These are phyloP conservation scores for Nyctalus aviator DNA, from an alignment of 2,797 vertebrate species.

Conservation along the genomic window DNA sequence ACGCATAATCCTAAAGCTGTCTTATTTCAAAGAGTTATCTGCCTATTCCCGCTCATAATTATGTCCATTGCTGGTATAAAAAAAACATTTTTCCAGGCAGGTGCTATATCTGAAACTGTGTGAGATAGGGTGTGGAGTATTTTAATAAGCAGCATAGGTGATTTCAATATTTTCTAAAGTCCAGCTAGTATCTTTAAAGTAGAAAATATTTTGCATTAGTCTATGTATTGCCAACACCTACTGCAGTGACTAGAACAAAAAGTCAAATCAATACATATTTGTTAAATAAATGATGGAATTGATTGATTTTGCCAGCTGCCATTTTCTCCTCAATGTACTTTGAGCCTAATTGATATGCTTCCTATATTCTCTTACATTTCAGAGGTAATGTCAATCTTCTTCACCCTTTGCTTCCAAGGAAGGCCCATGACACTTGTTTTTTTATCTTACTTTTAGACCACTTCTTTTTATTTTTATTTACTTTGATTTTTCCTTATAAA, in stretches of 20 bases:
- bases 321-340: background rate
- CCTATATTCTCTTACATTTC: background rate
- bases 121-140: background rate
- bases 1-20: background rate
- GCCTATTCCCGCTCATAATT: background rate
- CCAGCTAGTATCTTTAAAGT: background rate
- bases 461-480: background rate
- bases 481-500: background rate
- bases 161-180: background rate
- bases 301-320: background rate
- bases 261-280: background rate
- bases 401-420: background rate
- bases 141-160: background rate
- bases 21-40: background rate
- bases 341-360: background rate
- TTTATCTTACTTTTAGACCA: background rate
- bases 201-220: background rate
- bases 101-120: background rate
- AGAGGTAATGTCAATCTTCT: background rate
- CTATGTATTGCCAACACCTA: background rate
- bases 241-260: background rate
- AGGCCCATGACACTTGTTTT: background rate
- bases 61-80: background rate
- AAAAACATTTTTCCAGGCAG: background rate
- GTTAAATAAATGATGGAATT: conserved; percentile 5